Evolutionary conservation across 2,888 invertebrate genomes (phyloP).

Genomic region (Strigamia crassipes): DNA sequence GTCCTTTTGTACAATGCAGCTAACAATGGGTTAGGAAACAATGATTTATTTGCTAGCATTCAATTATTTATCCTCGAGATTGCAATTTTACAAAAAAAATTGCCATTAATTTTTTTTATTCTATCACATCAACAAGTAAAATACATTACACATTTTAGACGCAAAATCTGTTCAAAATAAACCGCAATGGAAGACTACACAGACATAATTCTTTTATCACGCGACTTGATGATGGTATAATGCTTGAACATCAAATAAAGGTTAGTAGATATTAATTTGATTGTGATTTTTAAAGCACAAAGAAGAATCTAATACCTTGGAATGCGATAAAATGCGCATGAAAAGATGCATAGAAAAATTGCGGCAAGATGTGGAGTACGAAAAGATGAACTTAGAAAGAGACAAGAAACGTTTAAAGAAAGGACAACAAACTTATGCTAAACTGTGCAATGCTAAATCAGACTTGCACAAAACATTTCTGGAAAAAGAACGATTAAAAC

Average conservation of each 20-base stretch:
- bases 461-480: conserved; percentile 19
- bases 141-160: background rate
- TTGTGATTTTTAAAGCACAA: background rate
- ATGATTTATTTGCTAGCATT: too few species aligned
- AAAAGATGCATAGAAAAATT: background rate
- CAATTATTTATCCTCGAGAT: too few species aligned
- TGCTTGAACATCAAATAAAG: too few species aligned
- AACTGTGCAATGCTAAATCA: conserved; percentile 6
- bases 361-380: background rate
- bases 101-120: too few species aligned
- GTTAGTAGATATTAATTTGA: too few species aligned
- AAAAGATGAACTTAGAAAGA: background rate
- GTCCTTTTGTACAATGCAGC: too few species aligned
- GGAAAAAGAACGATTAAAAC: conserved; percentile 17
- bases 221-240: too few species aligned
- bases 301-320: background rate
- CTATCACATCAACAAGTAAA: too few species aligned
- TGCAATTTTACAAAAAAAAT: too few species aligned
- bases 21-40: too few species aligned
- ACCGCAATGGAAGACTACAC: background rate
- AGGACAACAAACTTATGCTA: conserved; percentile 3
- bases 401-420: background rate
- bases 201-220: too few species aligned
- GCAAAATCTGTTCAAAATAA: background rate
- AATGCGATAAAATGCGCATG: conserved; percentile 15